Evolutionary conservation across 2,888 invertebrate species (phyloP), one percentile per base, ranked within the genome.

Genomic region (Sarcophaga carnaria): DNA sequence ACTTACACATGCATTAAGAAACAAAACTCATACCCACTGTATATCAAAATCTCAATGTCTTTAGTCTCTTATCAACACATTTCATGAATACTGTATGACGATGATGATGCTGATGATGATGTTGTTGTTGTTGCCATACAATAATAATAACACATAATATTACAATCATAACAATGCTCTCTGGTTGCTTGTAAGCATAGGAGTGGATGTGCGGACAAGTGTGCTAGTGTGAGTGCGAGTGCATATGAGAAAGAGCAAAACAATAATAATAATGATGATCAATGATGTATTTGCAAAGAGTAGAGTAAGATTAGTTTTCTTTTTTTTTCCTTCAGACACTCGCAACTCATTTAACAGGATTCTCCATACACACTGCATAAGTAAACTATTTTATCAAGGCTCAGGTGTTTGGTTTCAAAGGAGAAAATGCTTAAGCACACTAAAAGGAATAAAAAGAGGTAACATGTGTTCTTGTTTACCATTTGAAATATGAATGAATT

Each of bases 131-230:
- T 82, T 82, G 70, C 59, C 76, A 77, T 82, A 79, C 76, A 71
- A 77, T 79, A 79, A 83, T 79, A 83, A 83, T 79, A 79, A 54
- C 72, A 69, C 81, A 80, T 64, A 71, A 64, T 60, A 71, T 76
- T 64, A 72, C 63, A 75, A 80, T 80, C 66, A 72, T 83, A 84
- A 83, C 62, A 77, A 66, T 54, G 63, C 54, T 54, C 54, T 54
- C 54, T 54, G 54, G 54, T 54, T 12, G 54, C 54, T 54, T 54
- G 17, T 4, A 54, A 1, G 17, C 54, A 1, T 64, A 25, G 20
- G 22, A 54, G 22, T 54, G 2, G 64, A 3, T 12, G 2, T 59
- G 59, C 6, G 54, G 54, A 11, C n/a, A 22, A 60, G 10, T 60
- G 10, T 20, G 14, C 17, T 69, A 4, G 22, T 60, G 20, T 17